Base-by-base conservation (phyloP, 2,888 invertebrate genomes). In the Mimas tiliae region DNA sequence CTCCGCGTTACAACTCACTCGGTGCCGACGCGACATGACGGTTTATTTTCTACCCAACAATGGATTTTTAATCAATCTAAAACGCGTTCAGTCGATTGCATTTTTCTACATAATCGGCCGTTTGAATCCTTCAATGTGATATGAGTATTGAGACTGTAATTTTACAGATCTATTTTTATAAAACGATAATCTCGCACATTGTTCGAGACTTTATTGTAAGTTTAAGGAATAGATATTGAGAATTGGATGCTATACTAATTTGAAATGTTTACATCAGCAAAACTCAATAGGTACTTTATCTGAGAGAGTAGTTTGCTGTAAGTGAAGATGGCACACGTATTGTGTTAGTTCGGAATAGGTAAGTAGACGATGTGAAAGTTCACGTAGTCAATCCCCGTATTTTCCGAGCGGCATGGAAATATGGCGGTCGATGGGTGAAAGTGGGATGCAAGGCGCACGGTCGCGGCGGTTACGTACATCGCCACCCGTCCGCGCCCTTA, bases 401-500 rank as follows among this genome's bases (percentile, higher is more conserved):
- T 89, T 90, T 83, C 82, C 81, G 89, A 88, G 84, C 77, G 84
- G 83, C 74, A 81, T 72, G 80, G 84, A 84, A 81, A 83, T 86
- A 90, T 80, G 83, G 78, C 79, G 76, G 81, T 74, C 73, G 72
- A 76, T 74, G 79, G 74, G 90, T 75, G 85, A 69, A 87, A 90
- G 89, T 80, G 82, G 87, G 93, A 88, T 82, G 84, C 83, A 81
- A 77, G 83, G 84, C 74, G 81, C 81, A 81, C 85, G 80, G 83
- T 78, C 82, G 84, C 81, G 82, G 93, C 86, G 50, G 92, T 93
- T 92, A 90, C 89, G 89, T 89, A 93, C 93, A 93, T 91, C 90
- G 92, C 91, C 91, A 91, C 93, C 93, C 93, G 93, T 93, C 92
- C 90, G 93, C 93, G 91, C 91, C 90, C 90, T 92, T 93, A 93